Percentiles rank a stretch among this genome's conserved stretches.
Conservation (phyloP, 2,797 vertebrate genomes). For the Brotula barbata region DNA sequence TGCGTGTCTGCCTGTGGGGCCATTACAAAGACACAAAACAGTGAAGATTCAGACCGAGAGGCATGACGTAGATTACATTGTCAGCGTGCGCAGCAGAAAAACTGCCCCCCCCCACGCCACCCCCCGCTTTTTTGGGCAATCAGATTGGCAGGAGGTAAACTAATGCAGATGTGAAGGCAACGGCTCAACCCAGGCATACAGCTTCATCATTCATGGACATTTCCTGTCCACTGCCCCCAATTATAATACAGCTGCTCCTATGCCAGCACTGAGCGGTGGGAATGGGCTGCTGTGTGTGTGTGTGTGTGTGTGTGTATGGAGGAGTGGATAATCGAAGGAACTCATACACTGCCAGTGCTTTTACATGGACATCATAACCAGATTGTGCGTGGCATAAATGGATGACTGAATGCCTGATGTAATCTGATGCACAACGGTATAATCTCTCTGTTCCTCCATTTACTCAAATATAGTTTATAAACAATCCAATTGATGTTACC, state of each 20-base stretch:
- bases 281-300: slow-evolving; percentile 17
- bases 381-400: no score
- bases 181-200: slow-evolving; percentile 55
- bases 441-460: no score
- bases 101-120: slow-evolving; percentile 32
- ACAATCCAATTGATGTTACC: no score
- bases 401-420: no score
- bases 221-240: slow-evolving; percentile 75
- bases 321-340: neutral
- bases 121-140: slow-evolving; percentile 50
- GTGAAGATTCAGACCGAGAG: slow-evolving; percentile 25
- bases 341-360: neutral
- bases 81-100: slow-evolving; percentile 35
- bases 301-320: neutral
- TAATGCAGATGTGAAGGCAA: slow-evolving; percentile 79
- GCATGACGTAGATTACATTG: slow-evolving; percentile 12
- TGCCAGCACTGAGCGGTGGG: slow-evolving; percentile 53
- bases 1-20: neutral
- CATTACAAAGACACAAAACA: slow-evolving; percentile 36
- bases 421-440: no score
- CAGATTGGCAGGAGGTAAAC: slow-evolving; percentile 75
- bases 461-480: no score
- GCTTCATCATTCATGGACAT: slow-evolving; percentile 76
- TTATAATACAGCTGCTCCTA: slow-evolving; percentile 70
- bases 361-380: neutral